These are phyloP conservation scores for Sturmia bella DNA, from an alignment of 2,888 invertebrate genomes.

Conservation along the genomic window DNA sequence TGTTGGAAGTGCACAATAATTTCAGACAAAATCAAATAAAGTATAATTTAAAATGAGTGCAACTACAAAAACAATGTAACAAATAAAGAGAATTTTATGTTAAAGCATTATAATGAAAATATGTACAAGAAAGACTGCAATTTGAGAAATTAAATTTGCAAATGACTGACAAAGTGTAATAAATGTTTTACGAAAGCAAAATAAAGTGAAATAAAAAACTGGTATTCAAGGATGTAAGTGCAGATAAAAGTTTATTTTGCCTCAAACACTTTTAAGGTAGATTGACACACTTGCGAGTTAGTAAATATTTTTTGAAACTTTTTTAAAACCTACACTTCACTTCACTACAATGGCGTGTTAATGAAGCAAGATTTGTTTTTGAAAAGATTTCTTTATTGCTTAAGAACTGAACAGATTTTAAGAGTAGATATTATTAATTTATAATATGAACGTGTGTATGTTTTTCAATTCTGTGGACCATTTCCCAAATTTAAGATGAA, in stretches of 20 bases:
- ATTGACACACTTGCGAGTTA: not conserved
- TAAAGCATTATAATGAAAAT: constrained; percentile 44
- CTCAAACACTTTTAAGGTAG: not conserved
- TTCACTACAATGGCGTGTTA: too few relatives aligned
- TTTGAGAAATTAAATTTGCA: constrained; percentile 57
- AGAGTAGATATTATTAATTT: too few relatives aligned
- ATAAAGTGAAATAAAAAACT: not conserved
- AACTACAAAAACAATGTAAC: constrained; percentile 20
- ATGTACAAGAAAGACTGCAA: constrained; percentile 43
- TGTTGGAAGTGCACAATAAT: not conserved
- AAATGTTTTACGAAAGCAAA: constrained; percentile 7
- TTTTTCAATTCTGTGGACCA: too few relatives aligned
- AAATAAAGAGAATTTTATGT: constrained; percentile 35
- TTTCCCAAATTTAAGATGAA: too few relatives aligned
- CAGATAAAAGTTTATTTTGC: constrained; percentile 18
- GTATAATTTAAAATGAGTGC: constrained; percentile 32
- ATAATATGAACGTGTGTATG: too few relatives aligned
- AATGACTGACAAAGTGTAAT: constrained; percentile 49
- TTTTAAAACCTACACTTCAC: not conserved
- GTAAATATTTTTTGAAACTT: not conserved
- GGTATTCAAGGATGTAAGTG: constrained; percentile 25
- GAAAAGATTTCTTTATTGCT: too few relatives aligned
- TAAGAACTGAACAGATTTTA: too few relatives aligned
- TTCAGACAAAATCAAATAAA: constrained; percentile 39
- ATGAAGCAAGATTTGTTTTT: not conserved